Percentiles rank a stretch among this genome's conserved stretches.
phyloP scores from a whole-genome alignment of 2,113 vertebrate genomes.

The Jacana jacana region DNA sequence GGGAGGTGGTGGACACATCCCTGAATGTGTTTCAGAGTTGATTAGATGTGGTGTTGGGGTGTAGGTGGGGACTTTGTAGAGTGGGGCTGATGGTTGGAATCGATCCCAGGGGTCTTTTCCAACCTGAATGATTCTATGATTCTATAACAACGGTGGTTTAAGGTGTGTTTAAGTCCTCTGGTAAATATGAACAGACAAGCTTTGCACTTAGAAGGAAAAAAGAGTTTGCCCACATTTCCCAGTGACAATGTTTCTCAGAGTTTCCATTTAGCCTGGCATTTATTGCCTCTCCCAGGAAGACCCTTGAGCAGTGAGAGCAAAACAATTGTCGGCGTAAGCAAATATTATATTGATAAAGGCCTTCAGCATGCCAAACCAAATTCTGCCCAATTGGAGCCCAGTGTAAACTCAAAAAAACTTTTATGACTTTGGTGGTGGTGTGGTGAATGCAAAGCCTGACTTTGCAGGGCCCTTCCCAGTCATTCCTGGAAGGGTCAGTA shows the following conservation, averaged over 20 bases:
- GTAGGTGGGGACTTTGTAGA: no score
- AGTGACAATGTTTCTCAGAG: neutral
- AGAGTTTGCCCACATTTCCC: neutral
- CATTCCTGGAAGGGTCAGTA: neutral
- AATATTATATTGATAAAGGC: neutral
- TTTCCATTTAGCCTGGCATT: neutral
- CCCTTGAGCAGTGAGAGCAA: neutral
- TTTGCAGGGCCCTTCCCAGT: neutral
- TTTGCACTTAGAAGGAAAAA: neutral
- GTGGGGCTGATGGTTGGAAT: no score
- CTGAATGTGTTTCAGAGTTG: no score
- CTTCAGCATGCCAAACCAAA: neutral
- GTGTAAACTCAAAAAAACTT: neutral
- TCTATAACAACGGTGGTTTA: fast-evolving
- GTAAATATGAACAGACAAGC: neutral
- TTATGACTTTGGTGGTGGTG: neutral
- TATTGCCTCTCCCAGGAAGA: neutral
- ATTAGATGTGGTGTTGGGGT: no score
- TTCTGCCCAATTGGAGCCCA: neutral
- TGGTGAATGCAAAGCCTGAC: neutral
- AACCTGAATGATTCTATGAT: no score
- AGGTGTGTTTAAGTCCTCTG: neutral
- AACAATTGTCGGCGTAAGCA: neutral
- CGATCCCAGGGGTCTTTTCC: no score
- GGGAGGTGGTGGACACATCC: no score